These are phyloP conservation scores for Pentalonia nigronervosa DNA, from an alignment of 1,140 invertebrate genomes.

Conservation along the genomic window DNA sequence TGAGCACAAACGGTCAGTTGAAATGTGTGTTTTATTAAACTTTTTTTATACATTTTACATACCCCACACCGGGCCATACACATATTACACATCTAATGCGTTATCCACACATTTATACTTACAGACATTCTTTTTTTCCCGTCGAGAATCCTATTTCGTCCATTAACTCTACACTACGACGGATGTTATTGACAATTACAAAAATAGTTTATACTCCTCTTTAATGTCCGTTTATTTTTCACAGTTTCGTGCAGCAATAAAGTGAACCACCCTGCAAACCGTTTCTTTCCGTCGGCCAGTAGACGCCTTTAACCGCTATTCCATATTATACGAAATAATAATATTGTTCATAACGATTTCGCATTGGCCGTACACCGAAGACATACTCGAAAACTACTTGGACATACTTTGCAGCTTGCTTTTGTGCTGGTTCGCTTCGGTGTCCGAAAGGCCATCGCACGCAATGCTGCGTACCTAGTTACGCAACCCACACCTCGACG, in stretches of 20 bases:
- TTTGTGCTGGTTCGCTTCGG: not conserved
- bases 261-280: not conserved
- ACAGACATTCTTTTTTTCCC: not conserved
- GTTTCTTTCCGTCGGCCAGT: not conserved
- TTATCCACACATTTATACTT: not conserved
- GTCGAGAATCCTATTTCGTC: not conserved
- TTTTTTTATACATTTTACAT: slow-evolving; percentile 13
- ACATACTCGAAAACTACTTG: not conserved
- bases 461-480: too few species aligned
- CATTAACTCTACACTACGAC: not conserved
- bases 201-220: not conserved
- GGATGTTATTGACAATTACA: not conserved
- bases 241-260: not conserved
- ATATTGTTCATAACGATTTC: slow-evolving; percentile 7
- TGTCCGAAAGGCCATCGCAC: not conserved
- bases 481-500: not conserved
- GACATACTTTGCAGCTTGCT: not conserved
- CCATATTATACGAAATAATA: not conserved
- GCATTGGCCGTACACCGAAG: not conserved
- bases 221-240: not conserved
- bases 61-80: not conserved
- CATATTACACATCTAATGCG: not conserved
- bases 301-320: not conserved
- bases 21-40: slow-evolving; percentile 11
- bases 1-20: not conserved